Evolutionary conservation across 1,140 invertebrate genomes (phyloP), one percentile per base, ranked within the genome.

Genomic region (Ooceraea biroi): DNA sequence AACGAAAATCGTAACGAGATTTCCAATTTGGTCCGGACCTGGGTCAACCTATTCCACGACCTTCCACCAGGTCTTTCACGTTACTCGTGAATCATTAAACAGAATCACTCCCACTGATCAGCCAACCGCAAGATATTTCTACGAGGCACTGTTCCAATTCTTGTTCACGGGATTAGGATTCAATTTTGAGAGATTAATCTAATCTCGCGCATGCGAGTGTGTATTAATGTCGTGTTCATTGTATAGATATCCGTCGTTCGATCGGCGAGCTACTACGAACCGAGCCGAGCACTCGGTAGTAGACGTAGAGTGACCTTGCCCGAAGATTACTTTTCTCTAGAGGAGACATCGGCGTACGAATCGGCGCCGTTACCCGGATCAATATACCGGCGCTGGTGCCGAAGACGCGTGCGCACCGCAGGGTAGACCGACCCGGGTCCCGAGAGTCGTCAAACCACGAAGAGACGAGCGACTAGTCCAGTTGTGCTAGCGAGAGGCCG

Each of bases 361-460:
- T 89, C 94, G 92, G 93, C 92, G 90, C 71, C 86, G 91, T 91
- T 92, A 92, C 91, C 58, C 84, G 89, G 36, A 91, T 91, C 90
- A 91, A 91, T 91, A 91, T 84, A 68, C 86, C 57, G 78, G 85
- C 83, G 82, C 82, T 83, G 65, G 63, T 73, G 66, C 48, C 48
- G 48, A 76, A 61, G 17, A 66, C 66, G 77, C 65, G 50, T 69
- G 76, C 83, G 82, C 68, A 60, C 66, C 72, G 73, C 44, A 30
- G 80, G 80, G 52, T 84, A 86, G 82, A 74, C 82, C 66, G 88
- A 86, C 66, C 87, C 87, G 84, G 84, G 84, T 74, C 30, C 66
- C 63, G 76, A 84, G 77, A 88, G 71, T 58, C 55, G 58, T 44
- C 82, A 85, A 66, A 76, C 65, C 60, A 88, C 87, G 58, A 71